phyloP scores from a whole-genome alignment of 2,797 vertebrate genomes.

The Ctenosaura bakeri region DNA sequence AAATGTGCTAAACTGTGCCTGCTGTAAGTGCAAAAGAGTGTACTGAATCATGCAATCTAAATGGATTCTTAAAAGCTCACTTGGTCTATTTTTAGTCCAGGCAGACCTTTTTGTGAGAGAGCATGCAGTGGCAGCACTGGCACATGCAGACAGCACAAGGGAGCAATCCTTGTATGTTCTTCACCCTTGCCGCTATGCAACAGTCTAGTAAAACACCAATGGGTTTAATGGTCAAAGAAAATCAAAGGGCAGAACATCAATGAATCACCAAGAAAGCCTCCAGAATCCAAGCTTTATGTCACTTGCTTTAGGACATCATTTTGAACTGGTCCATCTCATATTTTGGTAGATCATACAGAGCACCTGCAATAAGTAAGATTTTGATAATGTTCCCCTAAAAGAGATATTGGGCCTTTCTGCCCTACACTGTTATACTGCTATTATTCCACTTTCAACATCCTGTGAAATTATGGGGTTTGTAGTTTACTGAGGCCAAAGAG shows the following conservation, averaged over 20 bases:
- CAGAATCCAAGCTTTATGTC: background rate
- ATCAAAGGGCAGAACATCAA: background rate
- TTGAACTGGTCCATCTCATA: background rate
- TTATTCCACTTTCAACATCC: too few relatives aligned
- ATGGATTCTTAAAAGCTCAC: constrained; percentile 25
- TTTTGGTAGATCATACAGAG: background rate
- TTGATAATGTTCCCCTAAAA: background rate
- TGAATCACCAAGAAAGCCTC: background rate
- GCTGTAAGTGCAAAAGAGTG: background rate
- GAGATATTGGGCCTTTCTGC: too few relatives aligned
- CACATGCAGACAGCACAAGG: background rate
- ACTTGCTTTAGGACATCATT: background rate
- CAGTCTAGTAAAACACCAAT: constrained; percentile 9
- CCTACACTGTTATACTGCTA: too few relatives aligned
- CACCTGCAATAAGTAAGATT: background rate
- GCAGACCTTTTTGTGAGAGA: constrained; percentile 4
- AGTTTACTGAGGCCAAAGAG: too few relatives aligned
- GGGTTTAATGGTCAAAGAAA: background rate
- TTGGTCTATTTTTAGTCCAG: constrained; percentile 38
- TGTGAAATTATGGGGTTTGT: too few relatives aligned
- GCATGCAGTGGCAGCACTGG: background rate
- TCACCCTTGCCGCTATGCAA: constrained; percentile 3
- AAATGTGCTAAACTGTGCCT: constrained; percentile 31
- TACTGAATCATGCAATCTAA: constrained; percentile 24
- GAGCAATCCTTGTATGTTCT: background rate